These are phyloP conservation scores for Dryadula phaetusa DNA, from an alignment of 2,888 invertebrate genomes.

Conservation along the genomic window DNA sequence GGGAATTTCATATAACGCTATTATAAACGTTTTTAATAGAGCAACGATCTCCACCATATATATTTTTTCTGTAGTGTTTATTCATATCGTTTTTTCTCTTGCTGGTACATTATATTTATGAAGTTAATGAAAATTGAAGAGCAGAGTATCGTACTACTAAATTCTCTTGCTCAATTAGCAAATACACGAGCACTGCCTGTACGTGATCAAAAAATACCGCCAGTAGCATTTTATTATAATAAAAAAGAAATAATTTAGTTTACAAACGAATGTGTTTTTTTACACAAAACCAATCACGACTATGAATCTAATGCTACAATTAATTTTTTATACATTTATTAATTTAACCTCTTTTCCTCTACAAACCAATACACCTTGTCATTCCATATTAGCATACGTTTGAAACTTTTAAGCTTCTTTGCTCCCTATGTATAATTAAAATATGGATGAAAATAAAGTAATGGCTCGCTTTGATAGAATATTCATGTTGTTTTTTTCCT, in stretches of 20 bases:
- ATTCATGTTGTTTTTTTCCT: constrained; percentile 42
- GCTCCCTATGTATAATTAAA: neutral
- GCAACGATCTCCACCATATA: no score
- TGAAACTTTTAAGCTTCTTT: constrained; percentile 1
- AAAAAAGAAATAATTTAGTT: neutral
- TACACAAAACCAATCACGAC: constrained; percentile 15
- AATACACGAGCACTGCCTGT: neutral
- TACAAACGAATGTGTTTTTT: neutral
- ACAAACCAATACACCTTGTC: constrained; percentile 6
- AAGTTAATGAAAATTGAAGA: neutral
- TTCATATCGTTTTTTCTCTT: neutral
- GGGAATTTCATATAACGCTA: neutral
- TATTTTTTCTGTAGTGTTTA: no score
- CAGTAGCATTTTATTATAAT: constrained; percentile 1
- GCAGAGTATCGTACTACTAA: neutral
- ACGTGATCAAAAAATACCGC: neutral
- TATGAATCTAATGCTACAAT: constrained; percentile 23
- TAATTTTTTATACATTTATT: constrained; percentile 25
- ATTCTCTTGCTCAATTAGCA: neutral
- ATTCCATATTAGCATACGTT: neutral
- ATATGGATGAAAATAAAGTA: constrained; percentile 27
- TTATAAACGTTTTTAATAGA: no score
- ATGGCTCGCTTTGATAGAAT: constrained; percentile 19
- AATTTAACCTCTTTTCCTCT: constrained; percentile 34
- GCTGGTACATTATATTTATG: neutral